phyloP scores from a whole-genome alignment of 2,888 invertebrate species.

The Plebejus anna region DNA sequence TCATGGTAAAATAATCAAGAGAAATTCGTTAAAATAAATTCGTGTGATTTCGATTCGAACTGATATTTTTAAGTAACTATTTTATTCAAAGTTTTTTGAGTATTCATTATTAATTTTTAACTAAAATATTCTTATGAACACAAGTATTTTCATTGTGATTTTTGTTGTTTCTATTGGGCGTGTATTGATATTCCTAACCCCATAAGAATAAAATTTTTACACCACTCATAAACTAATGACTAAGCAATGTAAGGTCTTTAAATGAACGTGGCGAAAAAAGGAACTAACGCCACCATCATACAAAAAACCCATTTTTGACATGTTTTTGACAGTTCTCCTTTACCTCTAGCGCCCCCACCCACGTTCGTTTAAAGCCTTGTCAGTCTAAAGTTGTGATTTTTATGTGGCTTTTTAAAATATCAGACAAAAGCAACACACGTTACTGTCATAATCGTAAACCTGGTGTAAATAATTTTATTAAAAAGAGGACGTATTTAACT shows the following conservation, averaged over 20 bases:
- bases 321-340: too few relatives aligned
- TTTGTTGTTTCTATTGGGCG: not conserved
- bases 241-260: not conserved
- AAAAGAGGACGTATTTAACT: not conserved
- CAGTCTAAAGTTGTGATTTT: too few relatives aligned
- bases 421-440: too few relatives aligned
- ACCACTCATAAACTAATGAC: not conserved
- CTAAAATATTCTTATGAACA: not conserved
- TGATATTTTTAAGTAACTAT: not conserved
- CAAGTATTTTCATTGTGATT: not conserved
- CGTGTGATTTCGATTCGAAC: not conserved
- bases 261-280: too few relatives aligned
- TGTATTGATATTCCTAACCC: not conserved
- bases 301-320: too few relatives aligned
- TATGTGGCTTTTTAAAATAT: too few relatives aligned
- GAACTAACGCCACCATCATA: too few relatives aligned
- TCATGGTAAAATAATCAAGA: not conserved
- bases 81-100: not conserved
- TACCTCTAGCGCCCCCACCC: too few relatives aligned
- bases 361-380: too few relatives aligned
- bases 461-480: too few relatives aligned
- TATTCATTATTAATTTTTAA: not conserved
- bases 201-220: not conserved
- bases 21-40: conserved; percentile 9
- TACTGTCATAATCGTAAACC: too few relatives aligned